These are phyloP conservation scores for Esperia sulphurella DNA, from an alignment of 2,888 invertebrate species.

Conservation along the genomic window DNA sequence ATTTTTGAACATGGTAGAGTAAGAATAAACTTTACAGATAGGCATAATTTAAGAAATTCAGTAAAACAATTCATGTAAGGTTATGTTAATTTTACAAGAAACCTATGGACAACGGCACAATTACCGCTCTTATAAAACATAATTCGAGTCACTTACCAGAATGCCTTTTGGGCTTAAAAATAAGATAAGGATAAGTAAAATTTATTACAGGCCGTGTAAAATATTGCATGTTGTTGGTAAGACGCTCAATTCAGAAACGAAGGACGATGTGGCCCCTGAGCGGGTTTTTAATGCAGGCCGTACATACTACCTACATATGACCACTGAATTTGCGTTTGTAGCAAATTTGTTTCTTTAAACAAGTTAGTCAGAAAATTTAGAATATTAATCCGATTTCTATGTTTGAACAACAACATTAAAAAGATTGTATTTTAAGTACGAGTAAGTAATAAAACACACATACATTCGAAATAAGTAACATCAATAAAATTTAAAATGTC, in stretches of 20 bases:
- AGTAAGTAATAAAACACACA: no score
- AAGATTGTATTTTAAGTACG: neutral
- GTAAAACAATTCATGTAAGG: conserved; percentile 1
- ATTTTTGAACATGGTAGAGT: no score
- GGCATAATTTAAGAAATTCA: neutral
- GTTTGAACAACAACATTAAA: neutral
- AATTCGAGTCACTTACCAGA: conserved; percentile 27
- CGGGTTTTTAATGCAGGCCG: conserved; percentile 44
- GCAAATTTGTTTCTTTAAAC: neutral
- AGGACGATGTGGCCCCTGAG: conserved; percentile 59
- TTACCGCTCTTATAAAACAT: conserved; percentile 30
- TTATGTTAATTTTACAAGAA: conserved; percentile 15
- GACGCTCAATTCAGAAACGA: conserved; percentile 44
- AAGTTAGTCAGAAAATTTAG: neutral
- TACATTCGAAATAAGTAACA: no score
- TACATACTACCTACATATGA: conserved; percentile 1
- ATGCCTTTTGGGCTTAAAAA: conserved; percentile 48
- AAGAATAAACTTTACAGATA: conserved; percentile 5
- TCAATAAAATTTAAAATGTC: no score
- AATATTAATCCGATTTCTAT: neutral
- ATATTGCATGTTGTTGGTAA: conserved; percentile 54
- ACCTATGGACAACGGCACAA: conserved; percentile 19
- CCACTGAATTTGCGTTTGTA: conserved; percentile 1
- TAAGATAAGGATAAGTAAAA: conserved; percentile 43
- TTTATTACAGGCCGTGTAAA: conserved; percentile 54